phyloP scores from a whole-genome alignment of 2,888 invertebrate species.

The Heliconius hortense region DNA sequence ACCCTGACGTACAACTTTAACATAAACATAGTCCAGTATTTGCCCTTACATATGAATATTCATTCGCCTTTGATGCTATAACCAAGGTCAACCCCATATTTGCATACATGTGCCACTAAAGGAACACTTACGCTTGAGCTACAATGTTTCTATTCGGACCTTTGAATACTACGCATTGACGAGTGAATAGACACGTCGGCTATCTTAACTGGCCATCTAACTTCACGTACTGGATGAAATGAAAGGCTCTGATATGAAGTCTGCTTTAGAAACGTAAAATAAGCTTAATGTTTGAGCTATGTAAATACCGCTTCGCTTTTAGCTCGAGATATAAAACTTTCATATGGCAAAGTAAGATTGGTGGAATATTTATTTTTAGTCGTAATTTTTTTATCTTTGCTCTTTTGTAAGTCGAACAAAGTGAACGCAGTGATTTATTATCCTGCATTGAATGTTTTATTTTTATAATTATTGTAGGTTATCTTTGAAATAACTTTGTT shows the following conservation, averaged over 20 bases:
- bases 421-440: not conserved
- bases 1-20: conserved; percentile 6
- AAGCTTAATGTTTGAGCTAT: conserved; percentile 16
- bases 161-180: conserved; percentile 19
- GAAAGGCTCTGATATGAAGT: conserved; percentile 15
- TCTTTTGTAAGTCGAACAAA: not conserved
- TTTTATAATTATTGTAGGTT: no score
- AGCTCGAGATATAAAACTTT: not conserved
- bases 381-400: not conserved
- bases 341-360: not conserved
- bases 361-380: not conserved
- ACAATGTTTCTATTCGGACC: conserved; percentile 28
- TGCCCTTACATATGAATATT: conserved; percentile 28
- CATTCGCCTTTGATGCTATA: conserved; percentile 36
- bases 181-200: conserved; percentile 29
- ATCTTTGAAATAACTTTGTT: no score
- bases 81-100: conserved; percentile 38
- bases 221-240: conserved; percentile 9
- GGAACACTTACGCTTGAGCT: conserved; percentile 31
- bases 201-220: conserved; percentile 33
- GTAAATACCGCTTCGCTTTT: conserved; percentile 9
- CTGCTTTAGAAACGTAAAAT: conserved; percentile 15
- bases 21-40: conserved; percentile 15
- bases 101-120: conserved; percentile 31
- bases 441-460: no score